These are phyloP conservation scores for Phoenicopterus ruber DNA, from an alignment of 2,113 vertebrate genomes.

Conservation along the genomic window DNA sequence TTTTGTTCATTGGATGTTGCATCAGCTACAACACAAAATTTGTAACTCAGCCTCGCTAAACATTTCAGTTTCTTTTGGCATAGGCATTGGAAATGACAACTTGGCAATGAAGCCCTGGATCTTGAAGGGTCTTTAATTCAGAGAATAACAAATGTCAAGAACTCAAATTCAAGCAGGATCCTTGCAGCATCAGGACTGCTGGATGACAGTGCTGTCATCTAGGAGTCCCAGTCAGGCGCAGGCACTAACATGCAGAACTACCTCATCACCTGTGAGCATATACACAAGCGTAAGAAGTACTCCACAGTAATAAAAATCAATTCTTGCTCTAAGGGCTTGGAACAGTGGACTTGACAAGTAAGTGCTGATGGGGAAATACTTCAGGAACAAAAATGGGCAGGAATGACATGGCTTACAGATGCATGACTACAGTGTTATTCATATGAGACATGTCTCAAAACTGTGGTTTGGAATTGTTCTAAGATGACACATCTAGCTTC, in stretches of 20 bases:
- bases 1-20: not conserved
- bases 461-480: not conserved
- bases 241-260: not conserved
- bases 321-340: not conserved
- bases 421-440: not conserved
- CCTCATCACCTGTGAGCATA: not conserved
- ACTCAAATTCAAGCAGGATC: not conserved
- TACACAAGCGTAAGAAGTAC: not conserved
- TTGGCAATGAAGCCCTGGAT: not conserved
- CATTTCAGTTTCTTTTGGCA: constrained; percentile 10
- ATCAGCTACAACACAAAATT: not conserved
- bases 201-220: not conserved
- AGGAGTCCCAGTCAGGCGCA: not conserved
- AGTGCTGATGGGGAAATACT: not conserved
- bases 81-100: not conserved
- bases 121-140: constrained; percentile 20
- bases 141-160: not conserved
- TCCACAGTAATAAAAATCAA: not conserved
- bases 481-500: not conserved
- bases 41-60: not conserved
- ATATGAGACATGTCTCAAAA: not conserved
- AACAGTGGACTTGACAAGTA: not conserved
- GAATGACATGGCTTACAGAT: not conserved
- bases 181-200: not conserved
- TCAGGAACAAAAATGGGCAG: not conserved